Evolutionary conservation across 2,888 invertebrate genomes (phyloP), one percentile per base, ranked within the genome.

Genomic region (Epistrophe eligans): DNA sequence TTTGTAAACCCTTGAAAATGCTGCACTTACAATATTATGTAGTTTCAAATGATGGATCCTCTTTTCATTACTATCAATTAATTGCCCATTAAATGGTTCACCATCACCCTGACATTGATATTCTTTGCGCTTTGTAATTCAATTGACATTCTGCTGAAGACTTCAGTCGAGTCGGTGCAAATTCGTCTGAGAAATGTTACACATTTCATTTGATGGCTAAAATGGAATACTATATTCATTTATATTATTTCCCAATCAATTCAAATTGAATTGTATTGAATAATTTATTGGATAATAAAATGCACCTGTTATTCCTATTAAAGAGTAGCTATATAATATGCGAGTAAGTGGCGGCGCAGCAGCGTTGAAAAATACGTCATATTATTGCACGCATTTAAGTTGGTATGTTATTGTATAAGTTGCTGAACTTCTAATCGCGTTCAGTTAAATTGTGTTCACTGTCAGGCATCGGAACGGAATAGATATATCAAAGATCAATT

Each of bases 241-340:
- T 50, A 35, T 13, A 50, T 48, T 45, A 24, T 72, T 40, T 45
- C 77, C 77, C 67, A 72, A 77, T 40, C 38, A 64, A 58, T 58
- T 55, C 19, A 57, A 60, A 57, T 60, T 60, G 19, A 73, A 55
- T 79, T 55, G 38, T 70, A 70, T 73, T 79, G 74, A 57, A 74
- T 74, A 74, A 84, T 84, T 79, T 74, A 84, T 66, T 64, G 19
- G 45, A 74, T 71, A 70, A 70, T 28, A 52, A 17, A 57, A 17
- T 74, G 79, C 83, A 84, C 70, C 83, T 84, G 83, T 62, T 74
- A 62, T 11, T n/a, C 58, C 64, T 19, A 60, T 62, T 67, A 43
- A 19, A 60, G 57, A 66, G 11, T 11, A 28, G 17, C 19, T 5
- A 40, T 5, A 24, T 38, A 35, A 13, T 24, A 38, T 55, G 8